Evolutionary conservation across 2,113 vertebrate genomes (phyloP).

Genomic region (Lagopus leucura): DNA sequence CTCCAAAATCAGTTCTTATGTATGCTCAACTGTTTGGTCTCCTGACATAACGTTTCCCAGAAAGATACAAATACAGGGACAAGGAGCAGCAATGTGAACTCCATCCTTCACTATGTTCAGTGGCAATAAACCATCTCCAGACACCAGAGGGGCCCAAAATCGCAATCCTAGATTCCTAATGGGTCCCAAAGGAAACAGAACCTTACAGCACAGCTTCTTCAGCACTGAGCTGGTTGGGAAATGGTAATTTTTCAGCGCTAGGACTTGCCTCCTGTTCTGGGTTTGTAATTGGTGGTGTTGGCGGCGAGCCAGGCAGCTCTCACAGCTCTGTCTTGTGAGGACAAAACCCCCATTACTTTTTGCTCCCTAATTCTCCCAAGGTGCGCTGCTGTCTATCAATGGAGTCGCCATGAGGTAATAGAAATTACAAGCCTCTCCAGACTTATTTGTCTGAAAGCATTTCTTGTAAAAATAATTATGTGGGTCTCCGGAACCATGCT

Average conservation of each 20-base stretch:
- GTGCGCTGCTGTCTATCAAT: conserved; percentile 67
- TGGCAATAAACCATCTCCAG: neutral
- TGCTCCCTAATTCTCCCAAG: conserved; percentile 59
- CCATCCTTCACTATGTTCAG: neutral
- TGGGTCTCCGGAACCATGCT: neutral
- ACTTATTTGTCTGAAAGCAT: conserved; percentile 70
- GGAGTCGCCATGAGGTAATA: conserved; percentile 68
- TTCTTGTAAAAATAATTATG: conserved; percentile 73
- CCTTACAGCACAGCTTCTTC: neutral
- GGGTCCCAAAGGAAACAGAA: neutral
- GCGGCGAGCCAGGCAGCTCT: conserved; percentile 24
- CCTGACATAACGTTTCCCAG: neutral
- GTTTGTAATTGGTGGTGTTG: conserved; percentile 65
- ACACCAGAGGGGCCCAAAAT: neutral
- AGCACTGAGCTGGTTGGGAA: conserved; percentile 8
- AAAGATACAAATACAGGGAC: neutral
- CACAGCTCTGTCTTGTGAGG: conserved; percentile 34
- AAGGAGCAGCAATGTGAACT: neutral
- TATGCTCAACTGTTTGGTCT: neutral
- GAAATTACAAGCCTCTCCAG: conserved; percentile 69
- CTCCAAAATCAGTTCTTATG: neutral
- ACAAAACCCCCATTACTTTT: conserved; percentile 68
- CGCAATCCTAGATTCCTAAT: neutral
- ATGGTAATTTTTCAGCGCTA: neutral
- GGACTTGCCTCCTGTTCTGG: conserved; percentile 49